Evolutionary conservation across 2,888 invertebrate genomes (phyloP).

Genomic region (Nycteola revayana): DNA sequence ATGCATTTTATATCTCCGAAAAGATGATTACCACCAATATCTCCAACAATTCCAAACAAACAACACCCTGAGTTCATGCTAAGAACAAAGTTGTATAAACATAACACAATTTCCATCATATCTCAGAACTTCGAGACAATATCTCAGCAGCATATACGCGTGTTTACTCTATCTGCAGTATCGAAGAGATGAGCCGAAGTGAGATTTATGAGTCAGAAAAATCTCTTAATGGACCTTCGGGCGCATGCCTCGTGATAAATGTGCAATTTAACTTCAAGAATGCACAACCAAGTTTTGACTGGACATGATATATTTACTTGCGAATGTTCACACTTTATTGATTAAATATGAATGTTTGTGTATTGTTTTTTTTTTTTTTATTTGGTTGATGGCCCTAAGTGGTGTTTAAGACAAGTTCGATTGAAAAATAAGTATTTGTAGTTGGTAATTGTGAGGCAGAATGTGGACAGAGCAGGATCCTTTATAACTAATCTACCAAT

Average conservation of each 20-base stretch:
- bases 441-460: no score
- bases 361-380: no score
- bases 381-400: no score
- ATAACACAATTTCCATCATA: slow-evolving; percentile 31
- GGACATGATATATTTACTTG: slow-evolving; percentile 70
- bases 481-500: no score
- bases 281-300: slow-evolving; percentile 78
- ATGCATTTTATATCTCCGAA: no score
- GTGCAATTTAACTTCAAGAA: slow-evolving; percentile 79
- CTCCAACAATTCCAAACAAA: no score
- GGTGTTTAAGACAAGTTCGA: no score
- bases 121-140: slow-evolving; percentile 32
- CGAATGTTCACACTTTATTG: slow-evolving; percentile 44
- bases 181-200: slow-evolving; percentile 76
- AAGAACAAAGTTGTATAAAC: slow-evolving; percentile 18
- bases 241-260: slow-evolving; percentile 77
- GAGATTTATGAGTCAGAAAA: slow-evolving; percentile 81
- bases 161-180: slow-evolving; percentile 72
- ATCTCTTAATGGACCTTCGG: slow-evolving; percentile 78
- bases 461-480: no score
- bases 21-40: no score
- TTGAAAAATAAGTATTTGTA: no score
- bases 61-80: slow-evolving; percentile 4
- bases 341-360: neutral
- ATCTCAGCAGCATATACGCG: slow-evolving; percentile 41